phyloP scores from a whole-genome alignment of 1,140 invertebrate species.

The Anadara kagoshimensis region DNA sequence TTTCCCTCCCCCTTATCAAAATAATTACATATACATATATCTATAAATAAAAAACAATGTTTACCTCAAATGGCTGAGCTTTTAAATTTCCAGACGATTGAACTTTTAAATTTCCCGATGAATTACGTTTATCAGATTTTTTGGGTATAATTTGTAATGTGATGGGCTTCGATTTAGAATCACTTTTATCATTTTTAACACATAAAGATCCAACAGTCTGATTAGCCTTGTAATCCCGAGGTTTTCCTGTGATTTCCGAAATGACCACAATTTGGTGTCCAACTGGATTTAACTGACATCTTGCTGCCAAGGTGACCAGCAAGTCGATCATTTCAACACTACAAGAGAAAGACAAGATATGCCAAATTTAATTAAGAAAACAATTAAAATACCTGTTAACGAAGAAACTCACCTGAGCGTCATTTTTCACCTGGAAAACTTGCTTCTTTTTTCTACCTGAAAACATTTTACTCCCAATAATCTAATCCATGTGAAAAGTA shows the following conservation, averaged over 20 bases:
- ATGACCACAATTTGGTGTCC: conserved; percentile 81
- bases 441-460: no score
- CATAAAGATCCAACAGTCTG: conserved; percentile 82
- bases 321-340: conserved; percentile 83
- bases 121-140: conserved; percentile 70
- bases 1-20: no score
- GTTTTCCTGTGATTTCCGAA: conserved; percentile 76
- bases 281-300: conserved; percentile 83
- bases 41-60: no score
- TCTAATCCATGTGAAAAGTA: no score
- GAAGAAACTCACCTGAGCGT: no score
- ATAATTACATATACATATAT: no score
- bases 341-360: no score
- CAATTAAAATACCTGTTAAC: no score
- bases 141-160: conserved; percentile 80
- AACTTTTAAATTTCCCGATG: conserved; percentile 54
- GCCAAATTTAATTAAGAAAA: no score
- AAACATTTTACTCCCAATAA: no score
- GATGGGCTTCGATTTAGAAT: conserved; percentile 22
- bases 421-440: no score
- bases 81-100: no score
- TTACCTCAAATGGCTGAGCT: conserved; percentile 80
- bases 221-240: conserved; percentile 84
- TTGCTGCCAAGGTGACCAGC: conserved; percentile 84
- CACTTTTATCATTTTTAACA: conserved; percentile 62